Base-by-base conservation (phyloP, 1,140 invertebrate species). In the Hylaeus anthracinus region DNA sequence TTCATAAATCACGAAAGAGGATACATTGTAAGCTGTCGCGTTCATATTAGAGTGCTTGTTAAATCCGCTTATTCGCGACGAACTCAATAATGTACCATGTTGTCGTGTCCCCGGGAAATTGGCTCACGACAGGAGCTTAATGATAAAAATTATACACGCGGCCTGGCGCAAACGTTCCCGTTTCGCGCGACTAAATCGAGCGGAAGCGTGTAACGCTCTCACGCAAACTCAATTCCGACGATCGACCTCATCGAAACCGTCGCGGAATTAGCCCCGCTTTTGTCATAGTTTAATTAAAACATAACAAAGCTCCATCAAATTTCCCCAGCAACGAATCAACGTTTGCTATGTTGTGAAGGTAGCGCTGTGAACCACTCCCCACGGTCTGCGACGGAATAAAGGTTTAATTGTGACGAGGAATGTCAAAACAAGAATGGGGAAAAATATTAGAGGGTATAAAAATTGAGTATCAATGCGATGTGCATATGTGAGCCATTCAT, bases 251-350 rank as follows among this genome's bases (percentile, higher is more conserved):
- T 73, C 45, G 37, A 45, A 3, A n/a, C 51, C 15, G 39, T 76
- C 74, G 51, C n/a, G 53, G 48, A 66, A 75, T 75, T 75, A 65
- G n/a, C 73, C 5, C 10, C 56, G 53, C 66, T 67, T 37, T 60
- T 61, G 41, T 39, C 5, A 37, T 43, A 55, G 73, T 75, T 75
- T 67, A 67, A 75, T 75, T 65, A 75, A 75, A 75, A 66, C 63
- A 58, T 76, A 75, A 76, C 64, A 76, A 43, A 8, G 10, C 60
- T 37, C 53, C 9, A 76, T 60, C 74, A 67, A 58, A 67, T 58
- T 67, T 26, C 51, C 14, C 64, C 26, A 5, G 3, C 15, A 15
- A 64, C 41, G 12, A 67, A 67, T 76, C 74, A 58, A 43, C 43
- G 51, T 56, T 66, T 56, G 45, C 51, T 1, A 41, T 53, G 56